Percentiles rank a stretch among this genome's conserved stretches.
Evolutionary conservation across 2,797 vertebrate genomes (phyloP).

Genomic region (Xyrichtys novacula): DNA sequence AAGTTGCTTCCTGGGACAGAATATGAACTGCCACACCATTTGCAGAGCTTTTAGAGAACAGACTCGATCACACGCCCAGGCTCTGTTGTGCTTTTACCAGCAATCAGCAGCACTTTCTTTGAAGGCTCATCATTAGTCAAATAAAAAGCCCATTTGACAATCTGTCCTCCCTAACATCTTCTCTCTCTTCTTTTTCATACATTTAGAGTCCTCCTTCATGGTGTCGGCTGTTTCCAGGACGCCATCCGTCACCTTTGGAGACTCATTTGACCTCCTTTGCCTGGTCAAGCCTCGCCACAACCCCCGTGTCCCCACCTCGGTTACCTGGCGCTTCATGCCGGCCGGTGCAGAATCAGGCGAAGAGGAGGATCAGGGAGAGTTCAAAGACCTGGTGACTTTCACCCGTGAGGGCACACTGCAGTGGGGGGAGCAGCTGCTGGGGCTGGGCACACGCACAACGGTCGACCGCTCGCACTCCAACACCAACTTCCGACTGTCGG

Average conservation of each 20-base stretch:
- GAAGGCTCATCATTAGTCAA: conserved; percentile 19
- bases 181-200: conserved; percentile 5
- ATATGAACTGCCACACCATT: conserved; percentile 13
- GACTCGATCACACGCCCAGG: conserved; percentile 21
- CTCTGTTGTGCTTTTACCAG: conserved; percentile 14
- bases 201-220: conserved; percentile 91
- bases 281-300: conserved; percentile 96
- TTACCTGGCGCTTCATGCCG: conserved; percentile 96
- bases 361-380: conserved; percentile 73
- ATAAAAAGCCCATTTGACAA: conserved; percentile 30
- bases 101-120: conserved; percentile 29
- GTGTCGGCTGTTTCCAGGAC: conserved; percentile 97
- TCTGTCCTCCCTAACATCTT: conserved; percentile 35
- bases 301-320: conserved; percentile 89
- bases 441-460: conserved; percentile 91
- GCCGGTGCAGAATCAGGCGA: conserved; percentile 65
- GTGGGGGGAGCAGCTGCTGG: conserved; percentile 90
- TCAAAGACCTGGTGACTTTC: conserved; percentile 95
- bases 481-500: conserved; percentile 94
- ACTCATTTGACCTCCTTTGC: conserved; percentile 96
- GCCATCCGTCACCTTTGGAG: conserved; percentile 91
- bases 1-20: conserved; percentile 24
- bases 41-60: conserved; percentile 35
- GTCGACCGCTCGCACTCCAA: conserved; percentile 93
- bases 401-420: conserved; percentile 93